Conservation (phyloP, 2,888 invertebrate species). For the Dolichopus griseipennis region DNA sequence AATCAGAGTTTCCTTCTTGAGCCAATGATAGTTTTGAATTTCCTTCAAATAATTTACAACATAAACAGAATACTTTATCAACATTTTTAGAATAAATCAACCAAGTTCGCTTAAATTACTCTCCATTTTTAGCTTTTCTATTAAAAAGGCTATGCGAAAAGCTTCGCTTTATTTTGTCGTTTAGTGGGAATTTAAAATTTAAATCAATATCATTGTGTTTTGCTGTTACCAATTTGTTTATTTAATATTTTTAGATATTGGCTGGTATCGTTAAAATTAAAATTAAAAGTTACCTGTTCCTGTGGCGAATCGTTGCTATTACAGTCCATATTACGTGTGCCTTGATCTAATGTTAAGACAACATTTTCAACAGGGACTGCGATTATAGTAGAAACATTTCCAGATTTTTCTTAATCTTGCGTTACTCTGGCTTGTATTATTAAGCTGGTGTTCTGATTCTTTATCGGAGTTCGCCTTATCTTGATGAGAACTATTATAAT, state of each 20-base stretch:
- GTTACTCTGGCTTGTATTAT: neutral
- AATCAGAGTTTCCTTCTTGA: constrained; percentile 9
- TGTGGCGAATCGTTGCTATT: constrained; percentile 8
- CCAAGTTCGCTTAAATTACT: constrained; percentile 8
- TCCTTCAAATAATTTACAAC: constrained; percentile 8
- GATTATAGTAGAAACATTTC: too few relatives aligned
- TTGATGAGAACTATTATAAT: too few relatives aligned
- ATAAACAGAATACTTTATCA: constrained; percentile 9
- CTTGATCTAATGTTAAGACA: constrained; percentile 4
- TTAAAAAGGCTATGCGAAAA: constrained; percentile 8
- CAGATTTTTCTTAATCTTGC: neutral
- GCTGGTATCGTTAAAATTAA: constrained; percentile 2
- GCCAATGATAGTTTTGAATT: constrained; percentile 8
- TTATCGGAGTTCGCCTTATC: too few relatives aligned
- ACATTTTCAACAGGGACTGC: too few relatives aligned
- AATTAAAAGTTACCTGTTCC: constrained; percentile 9
- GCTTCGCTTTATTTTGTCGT: neutral
- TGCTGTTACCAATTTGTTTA: constrained; percentile 7
- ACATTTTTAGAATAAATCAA: constrained; percentile 7
- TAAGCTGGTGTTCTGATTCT: too few relatives aligned
- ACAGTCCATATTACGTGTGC: constrained; percentile 7
- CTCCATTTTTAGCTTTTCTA: constrained; percentile 8
- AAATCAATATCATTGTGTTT: constrained; percentile 9
- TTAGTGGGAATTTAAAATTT: constrained; percentile 8
- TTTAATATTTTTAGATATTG: constrained; percentile 8